Conservation (phyloP, 1,140 invertebrate species). For the Zaprionus ornatus region DNA sequence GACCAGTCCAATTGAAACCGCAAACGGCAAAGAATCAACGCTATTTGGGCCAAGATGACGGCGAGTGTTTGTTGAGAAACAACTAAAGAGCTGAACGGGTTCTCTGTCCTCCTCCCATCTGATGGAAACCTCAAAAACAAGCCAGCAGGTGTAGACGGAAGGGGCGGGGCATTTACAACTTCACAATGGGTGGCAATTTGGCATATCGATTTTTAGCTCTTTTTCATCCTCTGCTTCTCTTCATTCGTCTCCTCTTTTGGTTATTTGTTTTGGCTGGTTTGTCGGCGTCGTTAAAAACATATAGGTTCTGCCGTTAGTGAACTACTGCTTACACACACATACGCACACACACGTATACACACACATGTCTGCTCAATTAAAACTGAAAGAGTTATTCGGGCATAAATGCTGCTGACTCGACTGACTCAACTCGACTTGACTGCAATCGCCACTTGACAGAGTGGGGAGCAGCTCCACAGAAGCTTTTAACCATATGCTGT, state of each 20-base stretch:
- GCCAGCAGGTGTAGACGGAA: background rate
- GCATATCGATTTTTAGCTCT: constrained; percentile 59
- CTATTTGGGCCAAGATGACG: constrained; percentile 19
- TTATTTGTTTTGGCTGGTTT: constrained; percentile 50
- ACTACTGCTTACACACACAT: background rate
- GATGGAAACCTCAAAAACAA: constrained; percentile 13
- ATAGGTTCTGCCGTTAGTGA: constrained; percentile 18
- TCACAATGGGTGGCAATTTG: constrained; percentile 47
- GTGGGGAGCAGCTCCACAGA: background rate
- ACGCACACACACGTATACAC: background rate
- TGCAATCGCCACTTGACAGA: background rate
- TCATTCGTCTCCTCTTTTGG: constrained; percentile 10
- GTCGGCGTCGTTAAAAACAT: constrained; percentile 42
- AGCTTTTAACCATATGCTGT: background rate
- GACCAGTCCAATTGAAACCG: constrained; percentile 3
- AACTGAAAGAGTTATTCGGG: constrained; percentile 51
- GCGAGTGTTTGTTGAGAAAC: constrained; percentile 2
- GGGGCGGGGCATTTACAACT: constrained; percentile 11
- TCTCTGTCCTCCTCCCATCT: background rate
- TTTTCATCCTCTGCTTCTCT: background rate
- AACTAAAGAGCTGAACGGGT: background rate
- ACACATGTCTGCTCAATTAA: constrained; percentile 50
- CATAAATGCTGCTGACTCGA: constrained; percentile 31
- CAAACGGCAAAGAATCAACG: constrained; percentile 2
- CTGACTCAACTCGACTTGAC: constrained; percentile 8